Evolutionary conservation across 2,888 invertebrate species (phyloP).

Genomic region (Melinaea menophilus): DNA sequence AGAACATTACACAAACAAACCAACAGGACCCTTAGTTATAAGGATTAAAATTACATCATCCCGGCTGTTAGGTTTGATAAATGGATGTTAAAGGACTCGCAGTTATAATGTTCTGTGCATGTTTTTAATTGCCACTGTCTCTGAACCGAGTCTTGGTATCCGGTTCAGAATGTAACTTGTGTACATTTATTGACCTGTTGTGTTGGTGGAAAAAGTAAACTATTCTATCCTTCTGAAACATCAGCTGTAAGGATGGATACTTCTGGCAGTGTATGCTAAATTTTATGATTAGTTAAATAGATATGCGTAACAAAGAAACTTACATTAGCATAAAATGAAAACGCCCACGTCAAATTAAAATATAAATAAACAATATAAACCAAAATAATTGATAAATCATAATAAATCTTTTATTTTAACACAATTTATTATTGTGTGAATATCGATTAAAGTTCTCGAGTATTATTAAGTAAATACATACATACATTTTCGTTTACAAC

Average conservation of each 20-base stretch:
- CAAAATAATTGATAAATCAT: too few species aligned
- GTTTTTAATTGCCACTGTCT: constrained; percentile 47
- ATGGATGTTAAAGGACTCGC: constrained; percentile 51
- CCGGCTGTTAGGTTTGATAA: constrained; percentile 55
- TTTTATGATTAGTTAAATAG: too few species aligned
- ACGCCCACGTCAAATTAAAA: too few species aligned
- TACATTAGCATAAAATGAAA: too few species aligned
- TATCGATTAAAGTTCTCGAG: not conserved
- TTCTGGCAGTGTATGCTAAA: too few species aligned
- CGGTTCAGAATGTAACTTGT: constrained; percentile 9
- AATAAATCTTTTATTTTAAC: too few species aligned
- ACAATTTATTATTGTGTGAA: too few species aligned
- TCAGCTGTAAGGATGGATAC: too few species aligned
- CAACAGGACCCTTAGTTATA: not conserved
- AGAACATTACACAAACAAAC: constrained; percentile 3
- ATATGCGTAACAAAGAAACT: too few species aligned
- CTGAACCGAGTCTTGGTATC: constrained; percentile 12
- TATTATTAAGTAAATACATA: constrained; percentile 21
- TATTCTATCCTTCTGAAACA: too few species aligned
- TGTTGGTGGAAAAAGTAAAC: too few species aligned
- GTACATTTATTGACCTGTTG: not conserved
- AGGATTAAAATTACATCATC: constrained; percentile 21
- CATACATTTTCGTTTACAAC: constrained; percentile 29
- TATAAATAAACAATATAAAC: not conserved
- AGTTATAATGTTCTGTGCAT: constrained; percentile 56